Conservation (phyloP, 2,113 vertebrate species). For the Peromyscus californicus region DNA sequence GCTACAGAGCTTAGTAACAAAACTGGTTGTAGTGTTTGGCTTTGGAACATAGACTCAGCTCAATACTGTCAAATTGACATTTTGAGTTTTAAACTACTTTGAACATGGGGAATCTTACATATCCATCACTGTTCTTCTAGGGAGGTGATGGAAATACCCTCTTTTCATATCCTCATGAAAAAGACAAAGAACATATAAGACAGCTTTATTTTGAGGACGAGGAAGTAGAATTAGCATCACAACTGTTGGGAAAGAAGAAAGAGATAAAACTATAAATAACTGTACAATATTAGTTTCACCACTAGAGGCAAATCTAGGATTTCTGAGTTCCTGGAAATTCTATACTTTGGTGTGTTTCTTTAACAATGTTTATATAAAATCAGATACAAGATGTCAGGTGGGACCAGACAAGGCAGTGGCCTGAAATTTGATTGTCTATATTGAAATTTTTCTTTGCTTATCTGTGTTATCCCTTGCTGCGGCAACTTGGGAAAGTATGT, state of each 20-base stretch:
- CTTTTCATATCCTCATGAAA: neutral
- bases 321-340: neutral
- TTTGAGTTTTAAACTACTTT: neutral
- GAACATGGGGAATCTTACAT: neutral
- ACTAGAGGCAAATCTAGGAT: neutral
- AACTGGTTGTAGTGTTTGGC: neutral
- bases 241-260: neutral
- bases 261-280: neutral
- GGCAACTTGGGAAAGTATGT: neutral
- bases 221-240: neutral
- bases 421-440: neutral
- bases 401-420: neutral
- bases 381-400: neutral
- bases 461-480: neutral
- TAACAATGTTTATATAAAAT: conserved; percentile 16
- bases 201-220: neutral
- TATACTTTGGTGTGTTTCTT: neutral
- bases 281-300: neutral
- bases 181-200: neutral
- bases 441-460: conserved; percentile 1
- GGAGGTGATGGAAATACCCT: neutral
- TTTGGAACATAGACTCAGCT: neutral
- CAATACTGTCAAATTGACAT: neutral
- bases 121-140: conserved; percentile 14
- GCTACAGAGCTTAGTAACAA: neutral